phyloP scores from a whole-genome alignment of 2,888 invertebrate species.

The Tenthredo livida region DNA sequence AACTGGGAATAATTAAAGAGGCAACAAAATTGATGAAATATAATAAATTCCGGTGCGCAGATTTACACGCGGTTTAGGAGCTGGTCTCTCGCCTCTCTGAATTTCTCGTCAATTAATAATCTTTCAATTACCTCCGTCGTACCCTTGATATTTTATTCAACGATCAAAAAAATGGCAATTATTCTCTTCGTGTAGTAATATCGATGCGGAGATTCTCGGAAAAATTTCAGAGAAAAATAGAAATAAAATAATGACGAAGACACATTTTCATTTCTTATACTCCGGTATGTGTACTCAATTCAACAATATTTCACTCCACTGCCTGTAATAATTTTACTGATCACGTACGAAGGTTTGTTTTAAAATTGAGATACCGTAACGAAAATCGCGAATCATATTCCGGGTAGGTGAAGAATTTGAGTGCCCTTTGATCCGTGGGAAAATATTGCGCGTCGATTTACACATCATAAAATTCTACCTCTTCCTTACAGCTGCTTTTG shows the following conservation, averaged over 20 bases:
- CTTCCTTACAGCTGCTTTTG: not conserved
- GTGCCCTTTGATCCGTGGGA: slow-evolving; percentile 38
- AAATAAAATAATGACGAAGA: not conserved
- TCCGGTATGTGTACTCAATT: not conserved
- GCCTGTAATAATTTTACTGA: not conserved
- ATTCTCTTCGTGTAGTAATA: not conserved
- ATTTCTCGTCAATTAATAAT: not conserved
- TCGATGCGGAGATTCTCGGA: not conserved
- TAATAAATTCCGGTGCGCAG: not conserved
- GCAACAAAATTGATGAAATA: not conserved
- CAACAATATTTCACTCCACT: not conserved
- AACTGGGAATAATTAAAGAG: slow-evolving; percentile 11
- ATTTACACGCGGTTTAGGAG: not conserved
- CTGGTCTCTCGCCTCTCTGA: not conserved
- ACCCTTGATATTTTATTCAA: slow-evolving; percentile 3
- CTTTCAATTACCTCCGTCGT: not conserved
- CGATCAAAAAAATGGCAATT: slow-evolving; percentile 2
- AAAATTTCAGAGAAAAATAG: not conserved
- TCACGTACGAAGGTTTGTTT: not conserved
- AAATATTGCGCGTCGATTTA: not conserved
- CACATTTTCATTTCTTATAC: not conserved
- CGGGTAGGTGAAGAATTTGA: slow-evolving; percentile 34
- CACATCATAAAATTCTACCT: not conserved
- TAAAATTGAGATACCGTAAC: not conserved
- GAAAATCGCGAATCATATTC: slow-evolving; percentile 30